Base-by-base conservation (phyloP, 2,113 vertebrate species). In the Gobius niger region DNA sequence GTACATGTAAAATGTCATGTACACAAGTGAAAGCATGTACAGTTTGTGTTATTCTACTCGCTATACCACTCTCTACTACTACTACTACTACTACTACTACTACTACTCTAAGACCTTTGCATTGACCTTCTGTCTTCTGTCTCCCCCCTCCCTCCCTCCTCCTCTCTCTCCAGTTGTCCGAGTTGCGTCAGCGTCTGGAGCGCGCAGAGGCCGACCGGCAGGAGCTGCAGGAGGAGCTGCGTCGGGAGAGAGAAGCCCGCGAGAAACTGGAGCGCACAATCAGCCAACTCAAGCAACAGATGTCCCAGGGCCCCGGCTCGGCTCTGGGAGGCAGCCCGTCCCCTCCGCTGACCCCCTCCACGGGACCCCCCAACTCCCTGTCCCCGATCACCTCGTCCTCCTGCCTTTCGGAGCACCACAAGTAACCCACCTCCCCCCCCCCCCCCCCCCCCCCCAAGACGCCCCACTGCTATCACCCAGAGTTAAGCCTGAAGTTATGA, bases 161-260 rank as follows among this genome's bases (percentile, higher is more conserved):
- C 10, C 54, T 57, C 54, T 13, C 24, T 34, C 53, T 56, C 7
- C 72, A 99, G 98, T 88, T 99, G 81, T 94, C 94, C 40, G 96
- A 98, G 81, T 74, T 98, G 78, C 93, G 94, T 52, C 94, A 94
- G 87, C 92, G 96, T 72, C 54, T 99, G 90, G 96, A 98, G 77
- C 94, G 92, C 0, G 96, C 96, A 0, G 97, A 98, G 89, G 93
- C 94, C 0, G 98, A 98, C 40, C 93, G 98, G n/a, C 93, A 94
- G 84, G 96, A 98, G 74, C 95, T 98, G 73, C 97, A 98, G 63
- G 96, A 97, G 62, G 96, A 98, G 72, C 93, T 99, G 83, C 92
- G 94, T 53, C 88, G 92, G 81, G 98, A 99, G 67, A 92, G 97
- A 63, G 96, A 98, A 82, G 96, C 96, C 7, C 93, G 97, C 62